Evolutionary conservation across 2,888 invertebrate genomes (phyloP).

Genomic region (Atherix ibis): DNA sequence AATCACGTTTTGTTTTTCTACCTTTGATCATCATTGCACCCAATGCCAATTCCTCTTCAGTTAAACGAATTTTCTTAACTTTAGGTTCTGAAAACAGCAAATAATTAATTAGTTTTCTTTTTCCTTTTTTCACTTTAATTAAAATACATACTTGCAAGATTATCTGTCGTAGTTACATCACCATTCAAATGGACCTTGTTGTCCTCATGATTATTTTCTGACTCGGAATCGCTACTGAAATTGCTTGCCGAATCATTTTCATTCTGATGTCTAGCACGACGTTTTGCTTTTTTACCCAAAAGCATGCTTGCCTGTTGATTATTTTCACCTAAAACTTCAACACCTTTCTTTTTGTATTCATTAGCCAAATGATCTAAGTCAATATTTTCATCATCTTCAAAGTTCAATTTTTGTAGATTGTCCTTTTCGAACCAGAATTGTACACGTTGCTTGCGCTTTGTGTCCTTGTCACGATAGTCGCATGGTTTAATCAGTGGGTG

Average conservation of each 20-base stretch:
- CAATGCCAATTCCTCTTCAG: constrained; percentile 78
- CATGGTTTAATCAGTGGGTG: constrained; percentile 68
- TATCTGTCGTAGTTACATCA: constrained; percentile 24
- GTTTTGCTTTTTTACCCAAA: constrained; percentile 26
- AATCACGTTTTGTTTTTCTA: constrained; percentile 76
- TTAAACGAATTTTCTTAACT: constrained; percentile 50
- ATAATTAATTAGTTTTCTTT: no score
- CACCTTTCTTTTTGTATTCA: constrained; percentile 56
- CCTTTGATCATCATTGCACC: constrained; percentile 84
- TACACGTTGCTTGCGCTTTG: constrained; percentile 59
- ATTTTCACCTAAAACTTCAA: constrained; percentile 22
- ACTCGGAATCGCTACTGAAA: constrained; percentile 17
- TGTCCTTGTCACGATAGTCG: constrained; percentile 57
- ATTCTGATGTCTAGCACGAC: constrained; percentile 23
- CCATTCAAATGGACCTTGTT: constrained; percentile 2
- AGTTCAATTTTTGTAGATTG: constrained; percentile 59
- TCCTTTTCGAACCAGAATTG: constrained; percentile 81
- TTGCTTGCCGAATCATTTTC: constrained; percentile 17
- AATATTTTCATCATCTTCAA: constrained; percentile 71
- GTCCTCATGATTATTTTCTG: constrained; percentile 17
- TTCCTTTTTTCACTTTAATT: no score
- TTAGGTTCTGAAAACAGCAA: constrained; percentile 16
- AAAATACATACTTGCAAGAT: no score
- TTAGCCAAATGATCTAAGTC: constrained; percentile 69
- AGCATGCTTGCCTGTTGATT: constrained; percentile 5